These are phyloP conservation scores for Apis dorsata DNA, from an alignment of 1,140 invertebrate genomes.

Conservation along the genomic window DNA sequence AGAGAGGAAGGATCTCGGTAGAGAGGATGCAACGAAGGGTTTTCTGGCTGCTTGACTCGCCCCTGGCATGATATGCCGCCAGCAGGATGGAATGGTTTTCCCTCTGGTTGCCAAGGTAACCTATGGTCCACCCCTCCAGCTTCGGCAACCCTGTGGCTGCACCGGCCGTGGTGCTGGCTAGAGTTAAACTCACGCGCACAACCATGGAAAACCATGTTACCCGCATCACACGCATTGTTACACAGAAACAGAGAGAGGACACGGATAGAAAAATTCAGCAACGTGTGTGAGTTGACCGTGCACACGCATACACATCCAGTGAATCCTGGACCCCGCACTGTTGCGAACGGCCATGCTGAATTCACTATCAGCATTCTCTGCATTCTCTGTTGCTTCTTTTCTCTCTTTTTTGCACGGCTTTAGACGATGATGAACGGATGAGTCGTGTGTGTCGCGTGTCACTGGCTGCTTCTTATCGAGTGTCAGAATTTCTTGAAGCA, in stretches of 20 bases:
- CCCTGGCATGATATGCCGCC: conserved; percentile 72
- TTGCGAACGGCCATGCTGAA: conserved; percentile 79
- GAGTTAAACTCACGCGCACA: conserved; percentile 50
- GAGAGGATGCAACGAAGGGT: conserved; percentile 68
- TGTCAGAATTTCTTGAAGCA: neutral
- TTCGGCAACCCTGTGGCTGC: conserved; percentile 55
- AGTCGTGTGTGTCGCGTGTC: conserved; percentile 1
- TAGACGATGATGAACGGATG: conserved; percentile 70
- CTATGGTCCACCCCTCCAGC: conserved; percentile 74
- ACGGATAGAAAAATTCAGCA: conserved; percentile 25
- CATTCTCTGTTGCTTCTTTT: conserved; percentile 73
- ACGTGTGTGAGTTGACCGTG: neutral
- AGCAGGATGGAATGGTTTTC: conserved; percentile 78
- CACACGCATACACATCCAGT: conserved; percentile 29
- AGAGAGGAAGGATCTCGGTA: conserved; percentile 64
- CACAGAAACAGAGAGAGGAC: neutral
- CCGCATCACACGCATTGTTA: neutral
- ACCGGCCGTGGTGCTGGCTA: conserved; percentile 25
- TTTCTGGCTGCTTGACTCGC: conserved; percentile 67
- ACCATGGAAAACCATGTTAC: conserved; percentile 45
- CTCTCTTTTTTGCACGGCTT: conserved; percentile 36
- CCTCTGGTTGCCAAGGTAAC: conserved; percentile 78
- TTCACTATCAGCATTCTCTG: conserved; percentile 79
- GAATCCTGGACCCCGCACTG: conserved; percentile 60
- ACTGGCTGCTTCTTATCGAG: neutral